A percentile compares a stretch with the other conserved stretches of the same genome.
These are phyloP conservation scores for Ditylenchus dipsaci DNA, from an alignment of 1,140 invertebrate genomes.

Conservation along the genomic window DNA sequence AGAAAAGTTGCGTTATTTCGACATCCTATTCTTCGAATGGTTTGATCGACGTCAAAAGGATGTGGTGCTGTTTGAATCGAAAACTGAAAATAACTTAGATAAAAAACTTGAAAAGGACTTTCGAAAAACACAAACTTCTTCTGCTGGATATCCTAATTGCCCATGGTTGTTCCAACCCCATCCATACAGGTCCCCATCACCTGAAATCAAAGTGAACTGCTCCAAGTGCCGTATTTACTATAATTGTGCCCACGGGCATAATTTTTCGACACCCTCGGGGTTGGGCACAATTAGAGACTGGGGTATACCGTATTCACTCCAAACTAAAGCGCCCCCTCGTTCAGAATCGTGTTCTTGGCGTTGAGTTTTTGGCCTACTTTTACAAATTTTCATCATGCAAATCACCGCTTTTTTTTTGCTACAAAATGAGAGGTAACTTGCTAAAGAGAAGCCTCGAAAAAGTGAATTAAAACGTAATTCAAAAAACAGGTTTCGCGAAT, in stretches of 20 bases:
- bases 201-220: not conserved
- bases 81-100: not conserved
- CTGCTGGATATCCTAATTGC: conserved; percentile 12
- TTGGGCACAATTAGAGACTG: too few species aligned
- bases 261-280: not conserved
- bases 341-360: too few species aligned
- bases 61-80: conserved; percentile 14
- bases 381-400: too few species aligned
- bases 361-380: too few species aligned
- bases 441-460: too few species aligned
- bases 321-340: too few species aligned
- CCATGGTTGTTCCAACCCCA: conserved; percentile 25
- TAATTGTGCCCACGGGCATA: not conserved
- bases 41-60: conserved; percentile 14
- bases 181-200: conserved; percentile 21
- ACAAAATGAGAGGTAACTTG: too few species aligned
- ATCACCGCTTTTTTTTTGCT: too few species aligned
- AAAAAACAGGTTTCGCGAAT: not conserved
- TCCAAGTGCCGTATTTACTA: too few species aligned
- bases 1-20: not conserved
- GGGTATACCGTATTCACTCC: too few species aligned
- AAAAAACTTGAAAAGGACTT: not conserved
- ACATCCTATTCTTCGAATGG: not conserved
- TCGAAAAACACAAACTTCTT: too few species aligned
- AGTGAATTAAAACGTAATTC: not conserved